Evolutionary conservation across 2,888 invertebrate species (phyloP).

Genomic region (Stenotaenia linearis): DNA sequence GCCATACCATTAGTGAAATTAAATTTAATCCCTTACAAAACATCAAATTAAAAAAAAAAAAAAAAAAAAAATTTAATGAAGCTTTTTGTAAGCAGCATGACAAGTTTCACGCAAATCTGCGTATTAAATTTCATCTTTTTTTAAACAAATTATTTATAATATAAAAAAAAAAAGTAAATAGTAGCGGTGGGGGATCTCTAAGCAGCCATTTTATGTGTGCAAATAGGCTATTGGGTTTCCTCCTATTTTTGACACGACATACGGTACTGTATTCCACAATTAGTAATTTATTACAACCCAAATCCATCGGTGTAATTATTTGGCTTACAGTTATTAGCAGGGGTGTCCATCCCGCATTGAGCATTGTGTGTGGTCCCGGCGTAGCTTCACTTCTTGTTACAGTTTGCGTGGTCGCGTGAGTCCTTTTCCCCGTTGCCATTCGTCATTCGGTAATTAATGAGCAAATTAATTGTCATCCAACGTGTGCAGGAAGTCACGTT

Average conservation of each 20-base stretch:
- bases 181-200: neutral
- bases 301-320: conserved; percentile 11
- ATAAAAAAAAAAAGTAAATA: neutral
- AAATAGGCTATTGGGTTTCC: conserved; percentile 7
- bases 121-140: neutral
- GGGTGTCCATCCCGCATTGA: conserved; percentile 2
- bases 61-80: no score
- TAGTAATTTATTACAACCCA: conserved; percentile 16
- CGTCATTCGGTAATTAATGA: conserved; percentile 23
- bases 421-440: neutral
- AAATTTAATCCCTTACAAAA: no score
- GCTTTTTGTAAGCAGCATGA: no score
- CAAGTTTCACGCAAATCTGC: neutral
- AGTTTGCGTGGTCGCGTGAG: conserved; percentile 23
- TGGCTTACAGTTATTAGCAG: conserved; percentile 12
- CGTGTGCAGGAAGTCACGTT: conserved; percentile 23
- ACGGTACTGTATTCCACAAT: conserved; percentile 1
- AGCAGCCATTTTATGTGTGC: neutral
- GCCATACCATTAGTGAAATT: no score
- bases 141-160: neutral
- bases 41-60: no score
- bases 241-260: conserved; percentile 15
- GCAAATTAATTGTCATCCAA: conserved; percentile 20
- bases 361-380: conserved; percentile 17
- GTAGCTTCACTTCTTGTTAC: conserved; percentile 12